Evolutionary conservation across 2,888 invertebrate species (phyloP).

Genomic region (Penaeus monodon): DNA sequence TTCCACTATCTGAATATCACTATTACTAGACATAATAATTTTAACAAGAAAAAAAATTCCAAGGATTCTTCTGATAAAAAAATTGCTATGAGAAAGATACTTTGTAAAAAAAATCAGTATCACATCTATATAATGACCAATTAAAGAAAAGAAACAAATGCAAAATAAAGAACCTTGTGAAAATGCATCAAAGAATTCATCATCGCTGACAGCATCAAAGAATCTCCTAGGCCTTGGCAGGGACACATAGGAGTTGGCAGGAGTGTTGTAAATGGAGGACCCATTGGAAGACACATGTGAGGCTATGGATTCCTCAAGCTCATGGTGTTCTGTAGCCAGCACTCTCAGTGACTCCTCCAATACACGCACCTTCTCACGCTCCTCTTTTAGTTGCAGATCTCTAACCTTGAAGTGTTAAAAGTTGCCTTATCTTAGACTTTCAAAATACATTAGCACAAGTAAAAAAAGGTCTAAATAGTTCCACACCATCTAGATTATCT

Average conservation of each 20-base stretch:
- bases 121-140: not conserved
- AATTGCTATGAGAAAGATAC: not conserved
- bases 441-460: no score
- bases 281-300: conserved; percentile 72
- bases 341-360: conserved; percentile 79
- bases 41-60: no score
- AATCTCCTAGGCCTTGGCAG: conserved; percentile 57
- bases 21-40: no score
- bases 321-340: conserved; percentile 78
- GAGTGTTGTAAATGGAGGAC: conserved; percentile 58
- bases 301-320: conserved; percentile 77
- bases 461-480: not conserved
- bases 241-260: conserved; percentile 61
- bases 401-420: conserved; percentile 68
- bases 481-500: no score
- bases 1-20: no score
- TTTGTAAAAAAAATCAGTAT: not conserved
- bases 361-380: conserved; percentile 76
- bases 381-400: conserved; percentile 71
- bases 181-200: conserved; percentile 64
- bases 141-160: conserved; percentile 7
- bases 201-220: conserved; percentile 54
- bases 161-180: conserved; percentile 51
- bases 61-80: not conserved
- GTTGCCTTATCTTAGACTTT: conserved; percentile 70